Evolutionary conservation across 2,113 vertebrate genomes (phyloP), one percentile per base, ranked within the genome.

Genomic region (Ahaetulla prasina): DNA sequence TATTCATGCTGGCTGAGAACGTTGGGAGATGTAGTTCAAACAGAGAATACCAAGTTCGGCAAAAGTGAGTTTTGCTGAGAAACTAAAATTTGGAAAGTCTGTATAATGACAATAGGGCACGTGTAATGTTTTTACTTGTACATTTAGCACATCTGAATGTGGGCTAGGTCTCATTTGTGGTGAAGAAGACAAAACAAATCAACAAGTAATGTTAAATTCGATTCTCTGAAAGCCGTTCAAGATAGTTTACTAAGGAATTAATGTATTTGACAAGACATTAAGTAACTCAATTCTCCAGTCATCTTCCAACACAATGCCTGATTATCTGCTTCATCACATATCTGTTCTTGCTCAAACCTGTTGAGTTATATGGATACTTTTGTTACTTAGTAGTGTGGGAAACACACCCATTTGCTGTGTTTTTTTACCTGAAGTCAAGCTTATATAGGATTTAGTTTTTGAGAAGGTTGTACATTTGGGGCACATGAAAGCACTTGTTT

Each of bases 391-490:
- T 96, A 30, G 74, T 86, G 49, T 23, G 57, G 8, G 20, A 91
- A 53, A 60, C 91, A 93, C 87, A 92, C 5, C 4, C 18, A 87
- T 86, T 57, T 92, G 94, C 87, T 89, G 47, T 25, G 94, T 27
- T 80, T 94, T 93, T n/a, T 95, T 35, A 93, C 8, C n/a, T 91
- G 54, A 94, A 47, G 45, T 95, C 91, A 52, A 68, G 30, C 93
- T 95, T 95, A 95, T 91, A 60, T 9, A 92, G 89, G 45, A 95
- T 94, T 96, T 95, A 93, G 39, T 93, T 92, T 94, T 92, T 93
- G 89, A 93, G 54, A 91, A 95, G 93, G 88, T 90, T 95, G 91
- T 49, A 89, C 93, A 94, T 96, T 94, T 92, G 63, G 20, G 35
- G 94, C 54, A 87, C 10, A 35, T 60, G 93, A 95, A 94, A 94